phyloP scores from a whole-genome alignment of 2,797 vertebrate species.

The Megaceryle alcyon region DNA sequence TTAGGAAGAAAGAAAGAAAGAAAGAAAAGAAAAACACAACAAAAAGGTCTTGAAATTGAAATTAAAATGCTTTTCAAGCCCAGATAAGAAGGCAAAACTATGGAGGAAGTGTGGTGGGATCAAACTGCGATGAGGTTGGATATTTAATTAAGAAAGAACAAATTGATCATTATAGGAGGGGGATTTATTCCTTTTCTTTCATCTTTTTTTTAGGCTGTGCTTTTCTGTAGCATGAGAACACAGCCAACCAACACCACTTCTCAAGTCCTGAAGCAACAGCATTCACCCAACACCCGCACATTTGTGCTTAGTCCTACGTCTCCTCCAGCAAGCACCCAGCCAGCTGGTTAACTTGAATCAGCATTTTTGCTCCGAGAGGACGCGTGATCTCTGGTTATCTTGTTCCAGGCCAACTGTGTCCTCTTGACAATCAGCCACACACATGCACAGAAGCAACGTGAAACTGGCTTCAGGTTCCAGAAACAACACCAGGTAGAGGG shows the following conservation, averaged over 20 bases:
- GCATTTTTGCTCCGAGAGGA: background rate
- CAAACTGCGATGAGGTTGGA: background rate
- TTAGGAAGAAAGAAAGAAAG: background rate
- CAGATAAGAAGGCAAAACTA: background rate
- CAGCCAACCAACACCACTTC: background rate
- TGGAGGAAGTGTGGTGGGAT: background rate
- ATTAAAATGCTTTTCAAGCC: background rate
- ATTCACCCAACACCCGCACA: background rate
- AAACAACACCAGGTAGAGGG: constrained; percentile 62
- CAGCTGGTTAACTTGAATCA: background rate
- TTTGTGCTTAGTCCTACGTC: background rate
- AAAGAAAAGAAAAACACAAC: background rate
- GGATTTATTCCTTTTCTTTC: background rate
- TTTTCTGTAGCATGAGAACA: background rate
- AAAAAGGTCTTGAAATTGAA: background rate
- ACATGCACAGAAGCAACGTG: constrained; percentile 6
- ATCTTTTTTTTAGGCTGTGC: background rate
- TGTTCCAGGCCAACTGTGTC: background rate
- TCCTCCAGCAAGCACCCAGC: background rate
- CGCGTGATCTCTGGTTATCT: background rate
- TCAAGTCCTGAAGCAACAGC: background rate
- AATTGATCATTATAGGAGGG: background rate
- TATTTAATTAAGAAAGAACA: background rate
- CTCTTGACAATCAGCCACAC: background rate
- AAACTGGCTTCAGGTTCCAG: constrained; percentile 34